A percentile compares a stretch with the other conserved stretches of the same genome.
These are phyloP conservation scores for Leucophenga maculata DNA, from an alignment of 2,888 invertebrate genomes.

Conservation along the genomic window DNA sequence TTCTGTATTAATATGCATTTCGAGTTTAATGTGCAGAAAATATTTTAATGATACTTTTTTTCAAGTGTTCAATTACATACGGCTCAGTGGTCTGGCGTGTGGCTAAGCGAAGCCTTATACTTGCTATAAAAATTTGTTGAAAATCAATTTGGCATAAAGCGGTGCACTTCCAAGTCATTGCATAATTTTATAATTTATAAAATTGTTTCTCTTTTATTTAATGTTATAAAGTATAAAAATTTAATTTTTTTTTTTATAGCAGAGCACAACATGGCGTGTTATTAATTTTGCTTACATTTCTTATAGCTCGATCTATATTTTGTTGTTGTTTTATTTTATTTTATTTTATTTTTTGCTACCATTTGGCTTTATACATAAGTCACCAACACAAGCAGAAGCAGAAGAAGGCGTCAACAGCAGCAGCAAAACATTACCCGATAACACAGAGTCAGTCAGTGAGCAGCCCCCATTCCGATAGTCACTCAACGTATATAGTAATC, in stretches of 20 bases:
- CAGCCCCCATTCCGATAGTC: neutral
- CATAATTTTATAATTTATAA: neutral
- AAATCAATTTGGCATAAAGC: constrained; percentile 4
- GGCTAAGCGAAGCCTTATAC: neutral
- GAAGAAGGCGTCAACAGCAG: constrained; percentile 6
- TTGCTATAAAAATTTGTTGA: neutral
- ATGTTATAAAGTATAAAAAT: neutral
- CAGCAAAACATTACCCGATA: too few species aligned
- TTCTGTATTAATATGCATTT: neutral
- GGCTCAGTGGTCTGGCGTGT: neutral
- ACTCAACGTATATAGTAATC: constrained; percentile 18
- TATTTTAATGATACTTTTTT: neutral
- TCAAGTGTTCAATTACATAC: neutral
- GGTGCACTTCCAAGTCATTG: neutral
- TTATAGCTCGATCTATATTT: neutral
- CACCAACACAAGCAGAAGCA: too few species aligned
- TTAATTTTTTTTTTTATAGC: neutral
- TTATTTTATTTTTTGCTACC: neutral
- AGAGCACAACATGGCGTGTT: neutral
- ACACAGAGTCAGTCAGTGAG: neutral
- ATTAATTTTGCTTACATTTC: neutral
- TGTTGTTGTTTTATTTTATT: neutral
- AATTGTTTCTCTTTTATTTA: neutral
- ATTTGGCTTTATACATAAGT: neutral
- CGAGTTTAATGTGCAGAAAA: neutral